Evolutionary conservation across 2,113 vertebrate genomes (phyloP).

Genomic region (Albula goreensis): DNA sequence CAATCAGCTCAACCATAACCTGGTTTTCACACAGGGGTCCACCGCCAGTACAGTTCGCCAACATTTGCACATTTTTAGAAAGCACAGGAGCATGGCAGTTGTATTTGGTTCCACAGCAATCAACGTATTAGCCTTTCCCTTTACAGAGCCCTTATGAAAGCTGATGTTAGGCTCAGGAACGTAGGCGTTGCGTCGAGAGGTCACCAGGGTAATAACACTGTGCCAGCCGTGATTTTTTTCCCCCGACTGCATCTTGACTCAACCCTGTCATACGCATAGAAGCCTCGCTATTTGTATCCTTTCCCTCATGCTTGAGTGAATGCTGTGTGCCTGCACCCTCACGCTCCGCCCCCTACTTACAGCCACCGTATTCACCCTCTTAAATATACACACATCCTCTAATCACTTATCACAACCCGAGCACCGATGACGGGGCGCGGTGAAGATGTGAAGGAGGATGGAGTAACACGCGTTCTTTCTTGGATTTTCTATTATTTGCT

Average conservation of each 20-base stretch:
- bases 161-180: neutral
- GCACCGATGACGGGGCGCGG: slow-evolving; percentile 41
- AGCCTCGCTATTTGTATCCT: slow-evolving; percentile 24
- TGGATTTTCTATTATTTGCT: slow-evolving; percentile 21
- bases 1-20: too few species aligned
- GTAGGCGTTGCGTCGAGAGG: neutral
- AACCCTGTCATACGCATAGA: neutral
- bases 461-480: slow-evolving; percentile 46
- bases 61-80: too few species aligned
- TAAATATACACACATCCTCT: slow-evolving; percentile 50
- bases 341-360: slow-evolving; percentile 41
- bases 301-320: slow-evolving; percentile 32
- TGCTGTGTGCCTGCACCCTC: slow-evolving; percentile 22
- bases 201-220: slow-evolving; percentile 9
- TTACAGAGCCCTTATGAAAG: neutral
- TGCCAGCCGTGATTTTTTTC: slow-evolving; percentile 13
- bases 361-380: slow-evolving; percentile 51
- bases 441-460: slow-evolving; percentile 47
- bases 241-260: slow-evolving; percentile 10
- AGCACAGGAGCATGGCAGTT: neutral
- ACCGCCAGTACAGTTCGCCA: too few species aligned
- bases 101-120: neutral
- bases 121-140: neutral
- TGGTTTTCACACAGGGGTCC: too few species aligned
- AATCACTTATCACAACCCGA: slow-evolving; percentile 54